Percentiles rank a stretch among this genome's conserved stretches.
Evolutionary conservation across 2,888 invertebrate species (phyloP).

Genomic region (Caenorhabditis sinica): DNA sequence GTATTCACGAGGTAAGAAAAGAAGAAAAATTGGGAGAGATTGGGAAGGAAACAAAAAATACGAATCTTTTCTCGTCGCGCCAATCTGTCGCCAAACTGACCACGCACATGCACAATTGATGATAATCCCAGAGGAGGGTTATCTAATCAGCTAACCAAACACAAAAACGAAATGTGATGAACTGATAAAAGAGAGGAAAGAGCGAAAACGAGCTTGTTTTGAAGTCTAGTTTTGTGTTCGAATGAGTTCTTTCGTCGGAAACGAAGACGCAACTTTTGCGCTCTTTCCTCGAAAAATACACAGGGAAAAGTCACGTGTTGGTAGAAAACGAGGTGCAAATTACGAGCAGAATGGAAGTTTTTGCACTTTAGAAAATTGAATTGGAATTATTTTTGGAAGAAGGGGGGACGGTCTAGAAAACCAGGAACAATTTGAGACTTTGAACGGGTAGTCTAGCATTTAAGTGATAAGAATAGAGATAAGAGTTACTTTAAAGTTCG

Average conservation of each 20-base stretch:
- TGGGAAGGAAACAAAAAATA: constrained; percentile 4
- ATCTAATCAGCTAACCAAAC: constrained; percentile 49
- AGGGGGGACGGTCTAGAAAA: too few relatives aligned
- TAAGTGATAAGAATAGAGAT: too few relatives aligned
- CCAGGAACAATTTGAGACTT: too few relatives aligned
- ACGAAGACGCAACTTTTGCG: constrained; percentile 30
- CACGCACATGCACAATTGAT: constrained; percentile 40
- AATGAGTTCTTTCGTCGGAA: constrained; percentile 25
- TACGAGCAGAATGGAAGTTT: constrained; percentile 21
- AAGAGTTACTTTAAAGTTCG: too few relatives aligned
- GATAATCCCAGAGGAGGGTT: constrained; percentile 32
- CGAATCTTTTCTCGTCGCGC: constrained; percentile 37
- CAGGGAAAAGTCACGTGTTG: constrained; percentile 54
- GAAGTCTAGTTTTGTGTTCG: constrained; percentile 57
- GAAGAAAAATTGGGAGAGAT: constrained; percentile 1
- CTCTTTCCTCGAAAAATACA: constrained; percentile 38
- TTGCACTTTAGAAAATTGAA: constrained; percentile 23
- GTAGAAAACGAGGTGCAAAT: constrained; percentile 18
- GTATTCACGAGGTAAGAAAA: constrained; percentile 77
- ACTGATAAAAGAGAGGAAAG: neutral
- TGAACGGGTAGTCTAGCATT: too few relatives aligned
- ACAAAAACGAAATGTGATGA: constrained; percentile 28
- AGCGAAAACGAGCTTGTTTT: constrained; percentile 36
- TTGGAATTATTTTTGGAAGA: neutral
- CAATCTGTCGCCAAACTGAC: constrained; percentile 56